Evolutionary conservation across 1,140 invertebrate genomes (phyloP).

Genomic region (Pachypeltis micranthus): DNA sequence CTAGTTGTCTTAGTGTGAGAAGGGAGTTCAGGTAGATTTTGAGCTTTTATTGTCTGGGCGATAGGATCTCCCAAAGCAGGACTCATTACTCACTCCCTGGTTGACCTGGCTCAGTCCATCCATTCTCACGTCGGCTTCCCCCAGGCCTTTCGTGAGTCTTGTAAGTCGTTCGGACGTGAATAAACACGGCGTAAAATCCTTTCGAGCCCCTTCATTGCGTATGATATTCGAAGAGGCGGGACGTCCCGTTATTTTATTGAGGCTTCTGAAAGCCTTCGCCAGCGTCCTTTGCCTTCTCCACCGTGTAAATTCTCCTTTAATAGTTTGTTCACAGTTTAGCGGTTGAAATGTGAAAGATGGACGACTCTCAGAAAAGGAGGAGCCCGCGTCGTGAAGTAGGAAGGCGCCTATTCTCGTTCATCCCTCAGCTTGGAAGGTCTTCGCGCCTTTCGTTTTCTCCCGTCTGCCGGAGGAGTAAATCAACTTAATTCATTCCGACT

Average conservation of each 20-base stretch:
- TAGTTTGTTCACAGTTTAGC: slow-evolving; percentile 8
- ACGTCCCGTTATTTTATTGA: neutral
- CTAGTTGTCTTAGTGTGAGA: too few relatives aligned
- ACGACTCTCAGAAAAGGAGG: neutral
- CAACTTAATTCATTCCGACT: neutral
- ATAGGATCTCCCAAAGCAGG: too few relatives aligned
- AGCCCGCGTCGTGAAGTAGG: too few relatives aligned
- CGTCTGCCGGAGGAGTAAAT: neutral
- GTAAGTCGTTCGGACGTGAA: neutral
- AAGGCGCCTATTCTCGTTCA: slow-evolving; percentile 1
- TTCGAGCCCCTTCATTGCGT: neutral
- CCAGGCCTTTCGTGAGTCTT: neutral
- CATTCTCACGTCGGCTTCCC: neutral
- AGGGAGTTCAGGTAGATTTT: too few relatives aligned
- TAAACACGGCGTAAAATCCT: neutral
- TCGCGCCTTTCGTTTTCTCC: too few relatives aligned
- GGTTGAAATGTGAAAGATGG: neutral
- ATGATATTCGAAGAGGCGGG: neutral
- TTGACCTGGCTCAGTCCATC: too few relatives aligned
- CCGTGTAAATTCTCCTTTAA: slow-evolving; percentile 2
- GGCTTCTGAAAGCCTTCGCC: neutral
- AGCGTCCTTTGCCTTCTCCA: too few relatives aligned
- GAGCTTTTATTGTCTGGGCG: too few relatives aligned
- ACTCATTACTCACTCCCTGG: too few relatives aligned
- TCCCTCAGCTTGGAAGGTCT: too few relatives aligned